phyloP scores from a whole-genome alignment of 2,113 vertebrate genomes.

The Paramisgurnus dabryanus region DNA sequence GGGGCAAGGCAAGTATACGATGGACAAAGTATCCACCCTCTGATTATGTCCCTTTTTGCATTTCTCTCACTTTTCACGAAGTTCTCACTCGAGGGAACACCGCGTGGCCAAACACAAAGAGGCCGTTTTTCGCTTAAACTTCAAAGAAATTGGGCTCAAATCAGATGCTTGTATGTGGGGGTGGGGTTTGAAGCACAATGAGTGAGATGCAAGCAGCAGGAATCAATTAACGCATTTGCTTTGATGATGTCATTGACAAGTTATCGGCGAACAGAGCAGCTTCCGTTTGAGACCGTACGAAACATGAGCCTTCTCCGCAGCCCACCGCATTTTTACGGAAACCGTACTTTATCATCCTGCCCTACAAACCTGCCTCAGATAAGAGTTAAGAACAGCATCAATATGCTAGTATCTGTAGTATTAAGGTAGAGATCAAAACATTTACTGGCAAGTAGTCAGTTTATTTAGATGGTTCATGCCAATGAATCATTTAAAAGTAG shows the following conservation, averaged over 20 bases:
- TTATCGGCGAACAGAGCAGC: conserved; percentile 68
- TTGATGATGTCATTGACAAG: conserved; percentile 81
- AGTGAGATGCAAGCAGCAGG: conserved; percentile 66
- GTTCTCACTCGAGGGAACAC: background rate
- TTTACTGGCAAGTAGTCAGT: too few relatives aligned
- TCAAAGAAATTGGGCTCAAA: conserved; percentile 26
- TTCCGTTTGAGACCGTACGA: conserved; percentile 69
- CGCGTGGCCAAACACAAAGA: conserved; percentile 26
- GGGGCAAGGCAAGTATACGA: conserved; percentile 57
- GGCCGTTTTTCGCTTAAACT: conserved; percentile 12
- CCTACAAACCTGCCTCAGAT: background rate
- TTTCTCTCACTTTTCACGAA: conserved; percentile 1
- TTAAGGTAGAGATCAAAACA: background rate
- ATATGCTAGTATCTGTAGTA: background rate
- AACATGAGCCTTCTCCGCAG: conserved; percentile 59
- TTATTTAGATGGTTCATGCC: too few relatives aligned
- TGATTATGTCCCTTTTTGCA: background rate
- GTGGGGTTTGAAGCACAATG: background rate
- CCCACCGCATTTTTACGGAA: conserved; percentile 37
- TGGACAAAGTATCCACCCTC: conserved; percentile 34
- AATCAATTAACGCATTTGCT: conserved; percentile 77
- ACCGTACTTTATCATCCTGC: conserved; percentile 38
- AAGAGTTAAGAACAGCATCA: background rate
- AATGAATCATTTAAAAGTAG: too few relatives aligned
- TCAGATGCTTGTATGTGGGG: conserved; percentile 24